Evolutionary conservation across 1,140 invertebrate species (phyloP), one percentile per base, ranked within the genome.

Genomic region (Drosophila sulfurigaster): DNA sequence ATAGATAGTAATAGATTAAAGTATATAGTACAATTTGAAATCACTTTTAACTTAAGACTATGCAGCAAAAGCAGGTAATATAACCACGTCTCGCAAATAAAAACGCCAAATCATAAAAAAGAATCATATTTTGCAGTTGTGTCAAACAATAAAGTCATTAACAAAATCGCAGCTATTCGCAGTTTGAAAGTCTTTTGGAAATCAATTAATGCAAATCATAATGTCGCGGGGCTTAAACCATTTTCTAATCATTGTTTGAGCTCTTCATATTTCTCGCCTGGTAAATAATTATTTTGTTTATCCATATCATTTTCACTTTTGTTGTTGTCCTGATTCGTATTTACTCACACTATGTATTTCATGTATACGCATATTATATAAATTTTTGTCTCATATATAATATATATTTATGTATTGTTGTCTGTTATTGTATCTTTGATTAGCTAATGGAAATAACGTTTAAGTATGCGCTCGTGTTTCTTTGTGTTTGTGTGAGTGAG

Each of bases 21-120:
- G 63, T 79, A 79, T 79, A 88, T 87, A 70, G 83, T 87, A 87
- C 82, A 83, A 63, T 75, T 71, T 82, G 69, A 82, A 87, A 87
- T 87, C 83, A 87, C 82, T 82, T 78, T 73, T 43, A 78, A 74
- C 82, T 75, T 63, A 51, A 48, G 46, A 59, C 64, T 48, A 78
- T 69, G 65, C 80, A 71, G 76, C 81, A 57, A 71, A 85, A 75
- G 78, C 78, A 81, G 62, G 56, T 79, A 64, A 78, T 32, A 65
- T 82, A 51, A 68, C 60, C 56, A 70, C 43, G 56, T 45, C 41
- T 56, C 59, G 20, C 49, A 57, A 77, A 38, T 28, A 41, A 13
- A 16, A 45, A 52, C 35, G 25, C 30, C 11, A 46, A 56, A 57
- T 57, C 2, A 32, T 8, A 32, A 8, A 7, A 57, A 46, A 45